These are phyloP conservation scores for Tetramorium parvispinum DNA, from an alignment of 1,140 invertebrate genomes.

Conservation along the genomic window DNA sequence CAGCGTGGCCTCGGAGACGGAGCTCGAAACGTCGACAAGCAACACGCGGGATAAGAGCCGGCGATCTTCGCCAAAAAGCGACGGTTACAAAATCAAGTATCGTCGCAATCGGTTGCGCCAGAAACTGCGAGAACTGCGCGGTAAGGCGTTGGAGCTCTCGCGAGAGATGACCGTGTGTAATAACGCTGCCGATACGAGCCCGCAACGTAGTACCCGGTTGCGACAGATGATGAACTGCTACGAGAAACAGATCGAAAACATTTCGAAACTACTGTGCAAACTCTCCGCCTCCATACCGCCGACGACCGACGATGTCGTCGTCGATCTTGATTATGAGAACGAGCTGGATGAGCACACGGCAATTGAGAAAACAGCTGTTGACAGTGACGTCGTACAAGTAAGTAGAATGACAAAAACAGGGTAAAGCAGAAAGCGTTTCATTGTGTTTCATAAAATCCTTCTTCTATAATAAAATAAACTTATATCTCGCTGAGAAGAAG, in stretches of 20 bases:
- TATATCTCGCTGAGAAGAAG: background rate
- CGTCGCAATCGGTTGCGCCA: conserved; percentile 65
- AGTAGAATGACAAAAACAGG: background rate
- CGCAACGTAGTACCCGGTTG: conserved; percentile 59
- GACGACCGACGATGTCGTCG: background rate
- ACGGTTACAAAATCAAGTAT: conserved; percentile 68
- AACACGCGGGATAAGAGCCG: background rate
- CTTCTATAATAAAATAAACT: background rate
- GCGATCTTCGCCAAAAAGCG: conserved; percentile 34
- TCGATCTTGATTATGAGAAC: conserved; percentile 38
- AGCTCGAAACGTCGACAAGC: background rate
- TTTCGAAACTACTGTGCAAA: conserved; percentile 64
- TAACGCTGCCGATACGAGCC: conserved; percentile 31
- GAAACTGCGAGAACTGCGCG: conserved; percentile 67
- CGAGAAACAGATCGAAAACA: conserved; percentile 74
- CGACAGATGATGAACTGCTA: conserved; percentile 74
- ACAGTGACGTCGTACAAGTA: conserved; percentile 27
- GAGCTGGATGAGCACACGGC: background rate
- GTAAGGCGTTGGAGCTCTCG: conserved; percentile 60
- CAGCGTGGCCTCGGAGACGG: background rate
- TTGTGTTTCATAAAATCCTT: background rate
- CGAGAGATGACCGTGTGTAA: conserved; percentile 34
- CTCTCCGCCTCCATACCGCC: conserved; percentile 45
- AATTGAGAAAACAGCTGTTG: background rate
- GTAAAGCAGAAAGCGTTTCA: background rate